Percentiles rank a stretch among this genome's conserved stretches.
These are phyloP conservation scores for Zophobas morio DNA, from an alignment of 1,140 invertebrate species.

Conservation along the genomic window DNA sequence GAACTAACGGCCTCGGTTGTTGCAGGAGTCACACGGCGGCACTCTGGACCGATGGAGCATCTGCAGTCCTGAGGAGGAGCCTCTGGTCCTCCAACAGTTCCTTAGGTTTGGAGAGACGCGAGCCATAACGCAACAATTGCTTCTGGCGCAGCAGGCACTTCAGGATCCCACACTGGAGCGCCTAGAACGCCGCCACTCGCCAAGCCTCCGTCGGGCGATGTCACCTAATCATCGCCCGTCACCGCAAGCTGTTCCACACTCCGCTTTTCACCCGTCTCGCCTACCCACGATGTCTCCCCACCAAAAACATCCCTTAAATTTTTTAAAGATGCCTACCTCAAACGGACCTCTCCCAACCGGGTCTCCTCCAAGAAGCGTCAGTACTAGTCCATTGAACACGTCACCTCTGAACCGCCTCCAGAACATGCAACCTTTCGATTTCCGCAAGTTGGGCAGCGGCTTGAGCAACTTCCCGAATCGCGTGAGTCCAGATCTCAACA, in stretches of 20 bases:
- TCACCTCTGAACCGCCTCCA: slow-evolving; percentile 91
- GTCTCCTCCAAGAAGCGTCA: slow-evolving; percentile 68
- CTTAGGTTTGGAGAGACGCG: slow-evolving; percentile 87
- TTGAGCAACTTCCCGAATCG: slow-evolving; percentile 66
- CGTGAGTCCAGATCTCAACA: slow-evolving; percentile 66
- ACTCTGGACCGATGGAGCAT: slow-evolving; percentile 87
- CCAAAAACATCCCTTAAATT: slow-evolving; percentile 68
- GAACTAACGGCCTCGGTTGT: slow-evolving; percentile 47
- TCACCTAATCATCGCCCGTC: slow-evolving; percentile 78
- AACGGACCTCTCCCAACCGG: slow-evolving; percentile 61
- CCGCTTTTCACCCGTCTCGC: slow-evolving; percentile 69
- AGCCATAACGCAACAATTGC: slow-evolving; percentile 84
- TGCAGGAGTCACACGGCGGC: slow-evolving; percentile 80
- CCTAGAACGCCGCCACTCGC: slow-evolving; percentile 63
- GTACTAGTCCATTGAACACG: slow-evolving; percentile 71
- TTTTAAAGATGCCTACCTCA: slow-evolving; percentile 63
- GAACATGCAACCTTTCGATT: slow-evolving; percentile 96
- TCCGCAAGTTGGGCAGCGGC: slow-evolving; percentile 80
- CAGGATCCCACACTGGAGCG: slow-evolving; percentile 68
- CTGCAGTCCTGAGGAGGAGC: slow-evolving; percentile 87
- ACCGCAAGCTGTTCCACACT: slow-evolving; percentile 70
- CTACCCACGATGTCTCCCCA: slow-evolving; percentile 70
- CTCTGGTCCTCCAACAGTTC: slow-evolving; percentile 89
- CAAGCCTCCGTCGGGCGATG: slow-evolving; percentile 71
- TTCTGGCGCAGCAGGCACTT: slow-evolving; percentile 77